Evolutionary conservation across 2,888 invertebrate species (phyloP).

Genomic region (Plagodis pulveraria): DNA sequence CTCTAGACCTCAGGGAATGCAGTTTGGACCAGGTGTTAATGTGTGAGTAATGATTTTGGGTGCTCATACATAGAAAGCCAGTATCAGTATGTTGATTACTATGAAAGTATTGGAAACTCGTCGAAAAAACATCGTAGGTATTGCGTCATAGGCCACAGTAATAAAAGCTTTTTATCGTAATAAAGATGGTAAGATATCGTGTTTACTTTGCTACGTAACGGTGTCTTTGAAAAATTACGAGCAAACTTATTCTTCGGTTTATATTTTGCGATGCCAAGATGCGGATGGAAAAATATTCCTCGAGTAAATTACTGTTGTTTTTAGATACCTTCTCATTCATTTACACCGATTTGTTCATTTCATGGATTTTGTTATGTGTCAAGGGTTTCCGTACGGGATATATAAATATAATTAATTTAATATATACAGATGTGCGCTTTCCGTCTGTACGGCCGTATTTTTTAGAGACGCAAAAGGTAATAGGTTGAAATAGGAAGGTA

Average conservation of each 20-base stretch:
- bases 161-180: background rate
- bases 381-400: too few species aligned
- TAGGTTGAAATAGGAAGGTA: too few species aligned
- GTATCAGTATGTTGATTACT: conserved; percentile 22
- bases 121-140: conserved; percentile 16
- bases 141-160: conserved; percentile 7
- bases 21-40: conserved; percentile 50
- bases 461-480: too few species aligned
- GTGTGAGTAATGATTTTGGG: conserved; percentile 56
- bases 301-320: too few species aligned
- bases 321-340: too few species aligned
- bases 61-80: conserved; percentile 34
- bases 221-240: background rate
- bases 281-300: background rate
- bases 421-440: too few species aligned
- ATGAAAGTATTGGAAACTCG: conserved; percentile 5
- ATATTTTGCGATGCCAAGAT: too few species aligned
- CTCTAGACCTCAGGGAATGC: conserved; percentile 67
- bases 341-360: too few species aligned
- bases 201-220: background rate
- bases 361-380: too few species aligned
- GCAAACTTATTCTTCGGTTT: background rate
- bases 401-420: too few species aligned
- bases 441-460: too few species aligned
- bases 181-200: conserved; percentile 10